Evolutionary conservation across 2,113 vertebrate genomes (phyloP).

Genomic region (Trochalopteron elliotii): DNA sequence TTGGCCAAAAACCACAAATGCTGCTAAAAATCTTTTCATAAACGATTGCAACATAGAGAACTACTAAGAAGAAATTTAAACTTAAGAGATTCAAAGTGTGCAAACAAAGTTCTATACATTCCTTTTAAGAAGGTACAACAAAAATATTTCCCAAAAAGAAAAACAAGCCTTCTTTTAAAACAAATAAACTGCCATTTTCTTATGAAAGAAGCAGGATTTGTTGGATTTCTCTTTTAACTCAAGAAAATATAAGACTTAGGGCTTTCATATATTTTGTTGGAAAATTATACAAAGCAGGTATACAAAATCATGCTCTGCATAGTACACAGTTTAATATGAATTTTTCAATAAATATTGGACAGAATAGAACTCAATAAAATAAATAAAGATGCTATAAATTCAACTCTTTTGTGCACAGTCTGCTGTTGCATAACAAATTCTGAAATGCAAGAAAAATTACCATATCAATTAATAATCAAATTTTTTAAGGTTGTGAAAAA

Average conservation of each 20-base stretch:
- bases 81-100: neutral
- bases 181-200: neutral
- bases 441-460: neutral
- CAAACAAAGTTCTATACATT: neutral
- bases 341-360: neutral
- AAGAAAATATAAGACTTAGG: neutral
- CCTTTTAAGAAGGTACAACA: neutral
- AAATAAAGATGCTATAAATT: neutral
- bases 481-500: neutral
- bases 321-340: rapidly evolving
- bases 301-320: neutral
- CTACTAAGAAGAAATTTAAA: neutral
- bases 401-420: rapidly evolving
- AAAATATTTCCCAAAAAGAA: neutral
- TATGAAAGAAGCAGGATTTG: neutral
- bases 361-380: neutral
- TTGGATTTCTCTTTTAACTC: neutral
- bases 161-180: neutral
- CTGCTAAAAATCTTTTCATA: neutral
- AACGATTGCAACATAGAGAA: neutral
- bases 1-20: neutral
- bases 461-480: neutral
- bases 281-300: neutral
- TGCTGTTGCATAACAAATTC: neutral
- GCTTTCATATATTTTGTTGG: neutral